Evolutionary conservation across 2,113 vertebrate species (phyloP).

Genomic region (Crotophaga sulcirostris): DNA sequence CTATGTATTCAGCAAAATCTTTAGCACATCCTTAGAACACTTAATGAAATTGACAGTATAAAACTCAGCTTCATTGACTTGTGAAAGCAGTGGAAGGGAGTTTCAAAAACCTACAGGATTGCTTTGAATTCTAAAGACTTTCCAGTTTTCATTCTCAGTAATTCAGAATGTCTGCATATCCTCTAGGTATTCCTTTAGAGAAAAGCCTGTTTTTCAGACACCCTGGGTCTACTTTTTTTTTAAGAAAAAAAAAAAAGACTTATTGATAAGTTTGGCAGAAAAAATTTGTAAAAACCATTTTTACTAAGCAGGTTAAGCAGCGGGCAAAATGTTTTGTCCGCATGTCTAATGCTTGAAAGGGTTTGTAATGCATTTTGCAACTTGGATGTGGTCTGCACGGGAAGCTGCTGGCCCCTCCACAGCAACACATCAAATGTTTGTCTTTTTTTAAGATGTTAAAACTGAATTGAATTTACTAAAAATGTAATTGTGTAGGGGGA

Average conservation of each 20-base stretch:
- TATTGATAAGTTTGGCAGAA: constrained; percentile 46
- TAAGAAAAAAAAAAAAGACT: not conserved
- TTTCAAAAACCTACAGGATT: not conserved
- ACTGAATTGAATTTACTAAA: constrained; percentile 74
- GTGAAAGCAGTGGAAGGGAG: not conserved
- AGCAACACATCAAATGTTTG: constrained; percentile 29
- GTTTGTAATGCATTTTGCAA: constrained; percentile 12
- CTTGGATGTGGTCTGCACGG: constrained; percentile 9
- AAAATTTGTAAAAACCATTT: constrained; percentile 52
- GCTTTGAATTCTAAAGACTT: constrained; percentile 18
- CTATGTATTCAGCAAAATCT: constrained; percentile 42
- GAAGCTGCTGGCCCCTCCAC: constrained; percentile 47
- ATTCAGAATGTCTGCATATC: constrained; percentile 5
- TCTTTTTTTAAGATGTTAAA: constrained; percentile 72
- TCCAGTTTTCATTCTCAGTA: not conserved
- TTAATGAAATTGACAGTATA: not conserved
- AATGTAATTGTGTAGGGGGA: constrained; percentile 66
- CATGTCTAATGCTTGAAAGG: not conserved
- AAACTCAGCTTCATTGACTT: not conserved
- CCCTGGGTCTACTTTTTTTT: not conserved
- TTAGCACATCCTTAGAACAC: constrained; percentile 35
- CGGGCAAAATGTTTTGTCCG: not conserved
- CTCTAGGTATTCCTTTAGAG: not conserved
- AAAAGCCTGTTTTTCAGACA: constrained; percentile 19
- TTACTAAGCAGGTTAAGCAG: constrained; percentile 25